A percentile compares a stretch with the other conserved stretches of the same genome.
These are phyloP conservation scores for Leptonema lineaticorne DNA, from an alignment of 1,140 invertebrate genomes.

Conservation along the genomic window DNA sequence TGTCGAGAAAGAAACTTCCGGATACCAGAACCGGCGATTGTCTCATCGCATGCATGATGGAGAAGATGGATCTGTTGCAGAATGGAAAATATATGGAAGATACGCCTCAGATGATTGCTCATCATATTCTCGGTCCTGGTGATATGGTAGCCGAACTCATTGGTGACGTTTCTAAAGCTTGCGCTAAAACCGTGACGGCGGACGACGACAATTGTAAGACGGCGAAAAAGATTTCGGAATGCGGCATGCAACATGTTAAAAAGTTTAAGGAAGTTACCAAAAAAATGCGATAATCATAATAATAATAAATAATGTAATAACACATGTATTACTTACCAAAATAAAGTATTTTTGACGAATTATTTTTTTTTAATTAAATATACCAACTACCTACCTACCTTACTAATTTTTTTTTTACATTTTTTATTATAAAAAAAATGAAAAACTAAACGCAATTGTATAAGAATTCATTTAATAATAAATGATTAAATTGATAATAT, in stretches of 20 bases:
- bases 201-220: constrained; percentile 24
- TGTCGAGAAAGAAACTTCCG: constrained; percentile 33
- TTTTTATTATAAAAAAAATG: too few species aligned
- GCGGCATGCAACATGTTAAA: constrained; percentile 12
- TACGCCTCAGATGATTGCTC: not conserved
- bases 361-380: too few species aligned
- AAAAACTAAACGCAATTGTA: too few species aligned
- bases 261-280: constrained; percentile 33
- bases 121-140: constrained; percentile 28
- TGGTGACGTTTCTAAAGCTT: constrained; percentile 25
- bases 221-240: constrained; percentile 21
- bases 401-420: too few species aligned
- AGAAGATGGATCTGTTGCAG: constrained; percentile 29
- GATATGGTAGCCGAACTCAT: constrained; percentile 30
- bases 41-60: constrained; percentile 36
- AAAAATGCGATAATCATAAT: not conserved
- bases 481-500: too few species aligned
- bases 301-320: not conserved
- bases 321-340: not conserved
- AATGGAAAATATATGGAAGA: constrained; percentile 27
- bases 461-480: too few species aligned
- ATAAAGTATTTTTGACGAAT: too few species aligned
- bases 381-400: too few species aligned
- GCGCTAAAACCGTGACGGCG: constrained; percentile 18
- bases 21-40: constrained; percentile 26